phyloP scores from a whole-genome alignment of 2,797 vertebrate genomes.

The Ptychadena robeensis region DNA sequence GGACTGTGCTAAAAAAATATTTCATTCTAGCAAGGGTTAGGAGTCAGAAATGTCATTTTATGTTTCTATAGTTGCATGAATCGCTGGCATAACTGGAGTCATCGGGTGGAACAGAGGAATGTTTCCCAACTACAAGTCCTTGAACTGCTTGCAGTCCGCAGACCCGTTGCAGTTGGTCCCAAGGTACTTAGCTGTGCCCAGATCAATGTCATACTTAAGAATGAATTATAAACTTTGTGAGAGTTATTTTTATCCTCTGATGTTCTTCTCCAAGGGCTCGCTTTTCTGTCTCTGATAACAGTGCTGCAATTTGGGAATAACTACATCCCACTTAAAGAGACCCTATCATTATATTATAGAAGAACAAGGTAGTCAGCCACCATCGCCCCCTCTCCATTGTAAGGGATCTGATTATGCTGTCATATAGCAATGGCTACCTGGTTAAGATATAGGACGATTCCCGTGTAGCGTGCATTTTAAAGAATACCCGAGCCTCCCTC shows the following conservation, averaged over 20 bases:
- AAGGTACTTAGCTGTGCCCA: background rate
- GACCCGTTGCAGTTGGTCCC: background rate
- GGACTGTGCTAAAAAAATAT: background rate
- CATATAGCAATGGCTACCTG: too few relatives aligned
- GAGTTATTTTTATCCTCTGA: background rate
- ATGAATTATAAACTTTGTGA: background rate
- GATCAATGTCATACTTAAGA: slow-evolving; percentile 1
- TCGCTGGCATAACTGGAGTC: background rate
- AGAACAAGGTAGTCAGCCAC: too few relatives aligned
- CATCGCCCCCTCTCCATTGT: too few relatives aligned
- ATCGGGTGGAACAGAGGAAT: background rate
- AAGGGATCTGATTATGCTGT: too few relatives aligned
- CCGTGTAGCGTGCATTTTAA: too few relatives aligned
- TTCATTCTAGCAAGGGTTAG: background rate
- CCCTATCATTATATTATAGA: background rate
- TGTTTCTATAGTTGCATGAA: background rate
- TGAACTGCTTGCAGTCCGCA: background rate
- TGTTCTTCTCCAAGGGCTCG: background rate
- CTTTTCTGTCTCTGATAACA: background rate
- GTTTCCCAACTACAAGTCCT: slow-evolving; percentile 45
- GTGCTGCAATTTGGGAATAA: background rate
- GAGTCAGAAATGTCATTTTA: background rate
- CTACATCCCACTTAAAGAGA: background rate
- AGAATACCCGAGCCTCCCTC: too few relatives aligned
- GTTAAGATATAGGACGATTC: too few relatives aligned